Base-by-base conservation (phyloP, 2,113 vertebrate genomes). In the Rafetus swinhoei region DNA sequence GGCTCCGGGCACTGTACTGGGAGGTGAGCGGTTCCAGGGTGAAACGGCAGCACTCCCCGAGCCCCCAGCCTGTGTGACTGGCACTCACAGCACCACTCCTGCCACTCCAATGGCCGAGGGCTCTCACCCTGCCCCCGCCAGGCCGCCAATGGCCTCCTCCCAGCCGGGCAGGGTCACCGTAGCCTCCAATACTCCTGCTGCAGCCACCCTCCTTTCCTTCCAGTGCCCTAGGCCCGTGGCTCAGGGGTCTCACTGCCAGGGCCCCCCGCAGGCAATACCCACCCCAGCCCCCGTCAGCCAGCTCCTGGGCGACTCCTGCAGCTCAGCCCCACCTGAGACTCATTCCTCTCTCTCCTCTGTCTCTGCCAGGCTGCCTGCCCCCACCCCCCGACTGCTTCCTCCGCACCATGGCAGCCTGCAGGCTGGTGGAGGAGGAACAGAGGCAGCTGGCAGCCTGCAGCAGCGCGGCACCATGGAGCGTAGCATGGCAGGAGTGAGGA, bases 171-270 rank as follows among this genome's bases (percentile, higher is more conserved):
- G 62, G 18, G 32, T n/a, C 62, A n/a, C 32, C 32, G 7, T 15
- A 1, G 62, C 62, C 62, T 45, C 39, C 39, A 45, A 45, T 5
- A 45, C 39, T 45, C 39, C 39, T 45, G 39, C 39, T 45, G 39
- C 39, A 45, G 39, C 39, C 39, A 45, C 39, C 39, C 39, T 45
- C 39, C 39, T 45, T 45, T 45, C 39, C 39, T 45, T 45, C 39
- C 39, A 45, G 39, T 45, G 39, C 39, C 39, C 39, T 45, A 45
- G 39, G 25, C 59, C 59, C 59, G 4, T 82, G 82, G 22, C 74
- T 5, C 53, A 77, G 16, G 13, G 1, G 0, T 24, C 24, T 59
- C 35, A 65, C 1, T 12, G 16, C 50, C 2, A 1, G 9, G 25
- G 59, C 59, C 59, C 27, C 24, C 59, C 27, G 24, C 2, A 39